Evolutionary conservation across 2,113 vertebrate genomes (phyloP).

Genomic region (Silurus asotus): DNA sequence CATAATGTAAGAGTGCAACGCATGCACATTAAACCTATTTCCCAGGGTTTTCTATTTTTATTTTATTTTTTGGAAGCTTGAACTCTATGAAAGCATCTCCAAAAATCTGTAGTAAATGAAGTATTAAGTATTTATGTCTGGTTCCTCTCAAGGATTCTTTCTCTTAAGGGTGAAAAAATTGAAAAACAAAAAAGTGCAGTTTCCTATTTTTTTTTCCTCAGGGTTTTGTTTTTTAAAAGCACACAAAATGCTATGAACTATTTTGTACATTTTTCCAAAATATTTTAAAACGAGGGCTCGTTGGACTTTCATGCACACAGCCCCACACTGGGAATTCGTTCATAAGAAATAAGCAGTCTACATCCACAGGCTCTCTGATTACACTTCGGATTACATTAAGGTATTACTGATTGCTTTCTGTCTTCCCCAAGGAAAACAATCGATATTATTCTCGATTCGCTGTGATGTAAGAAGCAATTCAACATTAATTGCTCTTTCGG

Average conservation of each 20-base stretch:
- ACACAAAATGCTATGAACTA: not conserved
- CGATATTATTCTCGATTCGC: slow-evolving; percentile 38
- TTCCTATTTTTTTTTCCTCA: not conserved
- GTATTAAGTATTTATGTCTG: not conserved
- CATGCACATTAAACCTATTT: not conserved
- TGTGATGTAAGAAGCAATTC: slow-evolving; percentile 38
- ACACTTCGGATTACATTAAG: slow-evolving; percentile 47
- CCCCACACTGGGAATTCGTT: not conserved
- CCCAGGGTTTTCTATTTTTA: not conserved
- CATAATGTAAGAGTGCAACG: not conserved
- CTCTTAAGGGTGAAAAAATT: not conserved
- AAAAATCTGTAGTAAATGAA: not conserved
- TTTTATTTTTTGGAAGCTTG: not conserved
- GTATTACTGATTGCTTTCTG: slow-evolving; percentile 51
- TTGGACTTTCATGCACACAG: not conserved
- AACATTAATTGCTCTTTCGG: slow-evolving; percentile 26
- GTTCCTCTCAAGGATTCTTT: not conserved
- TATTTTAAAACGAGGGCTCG: not conserved
- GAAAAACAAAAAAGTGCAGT: not conserved
- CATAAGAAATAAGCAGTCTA: slow-evolving; percentile 39
- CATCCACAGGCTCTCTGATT: slow-evolving; percentile 50
- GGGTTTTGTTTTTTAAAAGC: not conserved
- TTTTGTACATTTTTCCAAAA: too few species aligned
- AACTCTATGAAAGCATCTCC: not conserved
- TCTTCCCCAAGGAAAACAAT: slow-evolving; percentile 42